Conservation (phyloP, 2,113 vertebrate genomes). For the Lycocorax pyrrhopterus region DNA sequence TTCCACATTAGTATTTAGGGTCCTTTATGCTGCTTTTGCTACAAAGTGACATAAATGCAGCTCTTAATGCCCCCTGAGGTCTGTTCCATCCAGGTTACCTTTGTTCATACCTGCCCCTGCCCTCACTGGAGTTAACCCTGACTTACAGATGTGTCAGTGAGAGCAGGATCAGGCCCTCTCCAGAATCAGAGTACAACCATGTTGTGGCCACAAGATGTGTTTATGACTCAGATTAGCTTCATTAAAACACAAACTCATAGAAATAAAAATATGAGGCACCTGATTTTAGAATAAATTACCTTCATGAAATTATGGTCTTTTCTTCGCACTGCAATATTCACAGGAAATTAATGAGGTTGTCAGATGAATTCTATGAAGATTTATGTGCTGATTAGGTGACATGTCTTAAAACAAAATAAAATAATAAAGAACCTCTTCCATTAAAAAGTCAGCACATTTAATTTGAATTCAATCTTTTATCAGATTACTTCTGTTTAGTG, state of each 20-base stretch:
- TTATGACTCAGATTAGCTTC: slow-evolving; percentile 32
- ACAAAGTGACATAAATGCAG: neutral
- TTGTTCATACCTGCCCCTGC: neutral
- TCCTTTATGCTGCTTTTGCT: neutral
- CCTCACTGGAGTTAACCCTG: neutral
- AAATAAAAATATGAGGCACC: slow-evolving; percentile 43
- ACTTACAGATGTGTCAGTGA: neutral
- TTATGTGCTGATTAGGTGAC: slow-evolving; percentile 65
- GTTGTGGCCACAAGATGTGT: neutral
- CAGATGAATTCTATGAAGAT: slow-evolving; percentile 69
- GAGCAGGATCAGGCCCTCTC: neutral
- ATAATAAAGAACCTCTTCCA: slow-evolving; percentile 67
- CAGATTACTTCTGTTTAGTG: slow-evolving; percentile 66
- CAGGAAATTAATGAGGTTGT: slow-evolving; percentile 66
- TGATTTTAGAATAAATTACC: slow-evolving; percentile 65
- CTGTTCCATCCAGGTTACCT: neutral
- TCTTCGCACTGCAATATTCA: slow-evolving; percentile 36
- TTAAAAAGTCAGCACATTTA: slow-evolving; percentile 66
- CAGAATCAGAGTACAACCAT: neutral
- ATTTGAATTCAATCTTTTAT: slow-evolving; percentile 75
- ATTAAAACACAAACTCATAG: slow-evolving; percentile 22
- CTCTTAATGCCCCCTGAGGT: neutral
- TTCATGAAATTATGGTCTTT: slow-evolving; percentile 42
- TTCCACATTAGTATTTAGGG: neutral
- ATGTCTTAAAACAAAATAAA: slow-evolving; percentile 63